A percentile compares a stretch with the other conserved stretches of the same genome.
These are phyloP conservation scores for Eupithecia insigniata DNA, from an alignment of 2,888 invertebrate species.

Conservation along the genomic window DNA sequence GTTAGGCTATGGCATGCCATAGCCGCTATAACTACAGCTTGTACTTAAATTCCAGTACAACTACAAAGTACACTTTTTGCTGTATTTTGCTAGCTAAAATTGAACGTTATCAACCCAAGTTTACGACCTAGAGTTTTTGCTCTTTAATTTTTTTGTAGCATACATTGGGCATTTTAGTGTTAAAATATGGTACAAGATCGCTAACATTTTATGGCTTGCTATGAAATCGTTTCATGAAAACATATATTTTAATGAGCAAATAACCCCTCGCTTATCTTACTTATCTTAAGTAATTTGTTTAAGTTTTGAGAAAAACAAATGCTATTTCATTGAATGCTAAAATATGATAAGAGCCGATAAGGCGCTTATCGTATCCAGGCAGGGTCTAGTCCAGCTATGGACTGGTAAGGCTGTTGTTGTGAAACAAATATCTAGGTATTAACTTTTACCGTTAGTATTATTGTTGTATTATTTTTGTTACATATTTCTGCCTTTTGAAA, in stretches of 20 bases:
- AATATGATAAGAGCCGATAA: not conserved
- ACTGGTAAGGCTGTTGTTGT: not conserved
- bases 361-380: not conserved
- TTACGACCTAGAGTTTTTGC: not conserved
- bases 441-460: too few species aligned
- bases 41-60: not conserved
- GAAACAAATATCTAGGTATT: not conserved
- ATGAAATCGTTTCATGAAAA: not conserved
- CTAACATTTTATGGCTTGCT: slow-evolving; percentile 9
- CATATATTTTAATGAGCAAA: not conserved
- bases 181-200: slow-evolving; percentile 13
- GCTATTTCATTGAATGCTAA: not conserved
- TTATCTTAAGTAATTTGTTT: not conserved
- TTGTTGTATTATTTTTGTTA: too few species aligned
- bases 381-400: not conserved
- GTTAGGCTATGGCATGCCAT: not conserved
- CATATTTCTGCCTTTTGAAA: slow-evolving; percentile 1
- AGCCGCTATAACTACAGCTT: not conserved
- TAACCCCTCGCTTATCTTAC: not conserved
- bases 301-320: not conserved
- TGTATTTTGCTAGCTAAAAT: not conserved
- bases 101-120: not conserved
- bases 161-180: slow-evolving; percentile 4
- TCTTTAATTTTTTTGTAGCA: not conserved
- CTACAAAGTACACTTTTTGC: not conserved